Evolutionary conservation across 2,888 invertebrate genomes (phyloP), one percentile per base, ranked within the genome.

Genomic region (Venustoraphidia nigricollis): DNA sequence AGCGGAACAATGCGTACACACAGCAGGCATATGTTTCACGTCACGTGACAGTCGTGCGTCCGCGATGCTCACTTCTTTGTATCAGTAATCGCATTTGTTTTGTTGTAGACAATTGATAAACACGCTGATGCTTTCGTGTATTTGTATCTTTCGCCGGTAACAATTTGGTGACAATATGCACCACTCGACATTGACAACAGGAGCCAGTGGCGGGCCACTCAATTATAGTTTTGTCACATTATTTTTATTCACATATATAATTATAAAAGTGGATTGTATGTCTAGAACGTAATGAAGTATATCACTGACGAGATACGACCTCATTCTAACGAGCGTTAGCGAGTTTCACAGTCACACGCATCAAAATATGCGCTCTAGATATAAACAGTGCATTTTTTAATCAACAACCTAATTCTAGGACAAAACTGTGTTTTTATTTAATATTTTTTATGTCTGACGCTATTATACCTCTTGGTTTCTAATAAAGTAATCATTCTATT

Each of bases 41-140:
- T 14, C 40, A 39, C 14, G 14, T 39, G 40, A 11, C 40, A 14
- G 40, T 39, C n/a, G 40, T 17, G 46, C 36, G 57, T 58, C 62
- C 58, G 54, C 61, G 64, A 63, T 63, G 66, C 58, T 63, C 66
- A 65, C 60, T 64, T 66, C 64, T 62, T 63, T 65, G 53, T 52
- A 44, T 50, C 51, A 51, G 64, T 64, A 65, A 66, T 63, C 47
- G 61, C 60, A 60, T 61, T 64, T 62, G 63, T 65, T 64, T 62
- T 54, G 59, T 38, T 47, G 62, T 60, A 63, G 65, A 65, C 65
- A 65, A 64, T 63, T 62, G 64, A 62, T 65, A 65, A 65, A 65
- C 65, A 65, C 58, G 27, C 27, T 27, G 27, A 27, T 27, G 27
- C 27, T 27, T 27, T 27, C 3, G 27, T 27, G 6, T 27, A 27